A percentile compares a stretch with the other conserved stretches of the same genome.
These are phyloP conservation scores for Sylvietta virens DNA, from an alignment of 2,113 vertebrate genomes.

Conservation along the genomic window DNA sequence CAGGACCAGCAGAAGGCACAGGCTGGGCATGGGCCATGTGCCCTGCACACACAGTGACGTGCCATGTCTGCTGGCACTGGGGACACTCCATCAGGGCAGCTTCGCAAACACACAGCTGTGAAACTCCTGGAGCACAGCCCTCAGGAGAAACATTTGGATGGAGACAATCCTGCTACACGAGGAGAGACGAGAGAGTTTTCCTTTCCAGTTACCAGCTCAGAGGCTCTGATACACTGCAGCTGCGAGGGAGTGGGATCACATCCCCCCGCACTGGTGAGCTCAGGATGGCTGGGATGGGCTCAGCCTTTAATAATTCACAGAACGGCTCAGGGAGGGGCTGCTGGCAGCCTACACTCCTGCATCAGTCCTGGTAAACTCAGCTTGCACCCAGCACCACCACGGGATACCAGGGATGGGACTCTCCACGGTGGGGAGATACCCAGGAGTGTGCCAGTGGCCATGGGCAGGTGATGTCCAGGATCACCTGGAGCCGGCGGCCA, in stretches of 20 bases:
- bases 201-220: neutral
- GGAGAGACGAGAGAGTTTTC: neutral
- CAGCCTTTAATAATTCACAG: neutral
- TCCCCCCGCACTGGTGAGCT: neutral
- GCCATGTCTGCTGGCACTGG: accelerated
- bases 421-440: accelerated
- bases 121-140: neutral
- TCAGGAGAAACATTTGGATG: neutral
- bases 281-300: neutral
- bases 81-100: accelerated
- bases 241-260: neutral
- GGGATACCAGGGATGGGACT: neutral
- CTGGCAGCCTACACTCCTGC: neutral
- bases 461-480: neutral
- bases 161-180: accelerated
- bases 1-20: neutral
- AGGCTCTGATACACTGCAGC: neutral
- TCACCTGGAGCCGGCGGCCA: accelerated
- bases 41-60: accelerated
- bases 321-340: neutral
- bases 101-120: accelerated
- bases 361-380: accelerated
- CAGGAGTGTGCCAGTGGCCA: neutral
- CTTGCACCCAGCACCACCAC: accelerated
- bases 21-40: accelerated